Evolutionary conservation across 2,888 invertebrate genomes (phyloP), one percentile per base, ranked within the genome.

Genomic region (Agrochola lychnidis): DNA sequence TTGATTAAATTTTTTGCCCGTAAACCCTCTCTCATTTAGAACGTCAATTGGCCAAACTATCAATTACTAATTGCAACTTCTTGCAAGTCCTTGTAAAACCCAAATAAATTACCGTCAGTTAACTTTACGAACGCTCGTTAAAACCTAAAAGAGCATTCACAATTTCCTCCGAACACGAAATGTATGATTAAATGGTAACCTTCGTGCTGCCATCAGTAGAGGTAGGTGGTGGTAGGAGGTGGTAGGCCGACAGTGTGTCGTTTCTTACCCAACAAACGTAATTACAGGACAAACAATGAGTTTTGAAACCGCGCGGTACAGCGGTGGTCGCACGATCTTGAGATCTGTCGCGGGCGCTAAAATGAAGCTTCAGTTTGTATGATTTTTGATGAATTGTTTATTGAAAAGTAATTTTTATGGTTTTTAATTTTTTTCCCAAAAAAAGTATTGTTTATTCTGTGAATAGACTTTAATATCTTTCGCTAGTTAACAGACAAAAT

Each of bases 281-380:
- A 94, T 94, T 92, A 91, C 84, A 90, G 88, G 88, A 91, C 92
- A 91, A 92, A 94, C 95, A 94, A 94, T 94, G 87, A 87, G 89
- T 95, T 92, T 94, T 92, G 94, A 89, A 95, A 95, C 89, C 81
- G 77, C 69, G 69, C 81, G 81, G 71, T 61, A 72, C 66, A 30
- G 82, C 87, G 78, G 81, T 80, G 85, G 89, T 94, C 94, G 88
- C 94, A 95, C 94, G 94, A 93, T 94, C 94, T 94, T 93, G 93
- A 91, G 88, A 79, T 82, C 64, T 79, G 79, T n/a, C 68, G 53
- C 40, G 67, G 42, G 75, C 74, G 75, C 63, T 91, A 90, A 90
- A 87, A 91, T 89, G 88, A 64, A 71, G 81, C 78, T 85, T 74
- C 12, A 0, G 9, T 57, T 45, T 16, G 7, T 36, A 22, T 40